Evolutionary conservation across 2,797 vertebrate genomes (phyloP), one percentile per base, ranked within the genome.

Genomic region (Hypotaenidia philippensis): DNA sequence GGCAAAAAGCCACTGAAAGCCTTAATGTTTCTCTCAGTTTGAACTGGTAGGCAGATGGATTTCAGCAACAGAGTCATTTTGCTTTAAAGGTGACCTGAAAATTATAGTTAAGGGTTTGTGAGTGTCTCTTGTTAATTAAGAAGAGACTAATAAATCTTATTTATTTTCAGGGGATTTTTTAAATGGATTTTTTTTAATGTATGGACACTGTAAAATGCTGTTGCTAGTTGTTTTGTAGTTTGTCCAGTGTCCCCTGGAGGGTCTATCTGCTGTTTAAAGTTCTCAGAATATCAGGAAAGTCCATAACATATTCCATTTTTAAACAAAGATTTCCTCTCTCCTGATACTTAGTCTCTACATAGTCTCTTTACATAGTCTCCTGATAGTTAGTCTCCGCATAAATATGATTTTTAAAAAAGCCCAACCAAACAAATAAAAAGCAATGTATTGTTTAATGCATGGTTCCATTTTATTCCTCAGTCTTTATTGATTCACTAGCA

Each of bases 1-100:
- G 80, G 89, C 80, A 84, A 70, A 95, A 93, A 87, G 79, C 81
- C 87, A 79, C 29, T 72, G 79, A 79, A 93, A 76, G 40, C 31
- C 72, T 31, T 32, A 19, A 36, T 44, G 25, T 77, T 92, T 72
- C 56, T 27, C 47, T 57, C 0, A 0, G 12, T 76, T 91, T 78
- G 61, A 92, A 85, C 77, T 65, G 85, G 87, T 72, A 83, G 63
- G 85, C 61, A 82, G 87, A 89, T 63, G 59, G 52, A 86, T 92
- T 94, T 93, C 65, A 78, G 55, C 87, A 88, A 83, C 81, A 65
- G 68, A 81, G 45, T 75, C 0, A 74, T 60, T 92, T 88, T 88
- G 61, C 38, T 93, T 93, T 90, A 90, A 91, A 93, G 61, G 41
- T 83, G 69, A 81, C 76, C 38, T 87, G 49, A 22, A 81, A 92